These are phyloP conservation scores for Zalophus californianus DNA, from an alignment of 2,797 vertebrate genomes.

Conservation along the genomic window DNA sequence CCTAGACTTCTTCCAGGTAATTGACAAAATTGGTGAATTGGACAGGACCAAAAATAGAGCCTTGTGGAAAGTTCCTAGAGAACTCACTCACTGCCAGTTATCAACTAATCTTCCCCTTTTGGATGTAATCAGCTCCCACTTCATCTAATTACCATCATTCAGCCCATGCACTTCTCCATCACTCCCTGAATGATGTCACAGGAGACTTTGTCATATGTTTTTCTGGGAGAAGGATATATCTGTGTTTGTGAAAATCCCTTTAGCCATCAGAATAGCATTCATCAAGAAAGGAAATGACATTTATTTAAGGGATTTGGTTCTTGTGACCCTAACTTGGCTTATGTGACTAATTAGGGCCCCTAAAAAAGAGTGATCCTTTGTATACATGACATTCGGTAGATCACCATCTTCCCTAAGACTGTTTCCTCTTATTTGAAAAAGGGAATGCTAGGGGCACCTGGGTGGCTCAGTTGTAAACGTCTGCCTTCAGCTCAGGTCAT, in stretches of 20 bases:
- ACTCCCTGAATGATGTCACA: slow-evolving; percentile 37
- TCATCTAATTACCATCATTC: slow-evolving; percentile 55
- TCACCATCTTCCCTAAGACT: not conserved
- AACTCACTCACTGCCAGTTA: slow-evolving; percentile 32
- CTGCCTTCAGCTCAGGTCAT: no score
- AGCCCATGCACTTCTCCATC: slow-evolving; percentile 3
- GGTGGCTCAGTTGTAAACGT: no score
- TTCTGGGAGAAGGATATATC: not conserved
- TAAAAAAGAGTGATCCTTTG: slow-evolving; percentile 32
- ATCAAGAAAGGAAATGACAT: slow-evolving; percentile 40
- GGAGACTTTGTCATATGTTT: slow-evolving; percentile 25
- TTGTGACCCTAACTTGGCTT: not conserved
- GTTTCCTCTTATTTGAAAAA: slow-evolving; percentile 33
- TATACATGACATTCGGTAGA: not conserved
- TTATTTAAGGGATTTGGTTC: slow-evolving; percentile 19
- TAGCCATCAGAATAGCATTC: slow-evolving; percentile 21
- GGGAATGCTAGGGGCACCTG: not conserved
- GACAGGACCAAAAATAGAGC: slow-evolving; percentile 69
- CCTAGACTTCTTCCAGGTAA: slow-evolving; percentile 46
- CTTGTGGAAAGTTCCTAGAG: slow-evolving; percentile 32
- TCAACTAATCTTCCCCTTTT: slow-evolving; percentile 46
- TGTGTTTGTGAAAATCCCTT: slow-evolving; percentile 42
- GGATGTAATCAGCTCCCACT: slow-evolving; percentile 50
- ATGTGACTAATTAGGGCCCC: not conserved
- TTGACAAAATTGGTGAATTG: slow-evolving; percentile 57